Conservation (phyloP, 92 coral and sea anemone genomes). For the Muricea muricata region DNA sequence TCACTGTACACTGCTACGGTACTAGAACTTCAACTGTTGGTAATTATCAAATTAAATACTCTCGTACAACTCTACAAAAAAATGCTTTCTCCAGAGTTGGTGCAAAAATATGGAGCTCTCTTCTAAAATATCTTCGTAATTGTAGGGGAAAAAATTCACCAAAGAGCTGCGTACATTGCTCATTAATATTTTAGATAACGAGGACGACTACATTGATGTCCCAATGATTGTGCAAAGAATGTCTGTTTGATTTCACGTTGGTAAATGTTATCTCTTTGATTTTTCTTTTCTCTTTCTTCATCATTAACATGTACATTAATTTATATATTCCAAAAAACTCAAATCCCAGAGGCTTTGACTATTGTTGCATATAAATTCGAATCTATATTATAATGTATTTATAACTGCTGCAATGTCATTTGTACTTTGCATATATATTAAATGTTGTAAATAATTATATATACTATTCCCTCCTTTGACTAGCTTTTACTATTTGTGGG, state of each 20-base stretch:
- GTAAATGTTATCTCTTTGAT: too few species aligned
- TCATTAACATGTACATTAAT: too few species aligned
- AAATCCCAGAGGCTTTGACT: too few species aligned
- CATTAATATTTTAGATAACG: background rate
- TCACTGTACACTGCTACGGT: slow-evolving; percentile 47
- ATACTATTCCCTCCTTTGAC: too few species aligned
- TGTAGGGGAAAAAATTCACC: slow-evolving; percentile 39
- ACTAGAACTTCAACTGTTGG: slow-evolving; percentile 60
- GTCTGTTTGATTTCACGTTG: background rate
- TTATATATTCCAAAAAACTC: too few species aligned
- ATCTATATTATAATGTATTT: too few species aligned
- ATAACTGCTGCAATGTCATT: too few species aligned
- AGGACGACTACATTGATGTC: background rate
- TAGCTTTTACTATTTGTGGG: too few species aligned
- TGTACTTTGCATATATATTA: too few species aligned
- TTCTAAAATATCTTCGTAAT: slow-evolving; percentile 44
- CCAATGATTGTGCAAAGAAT: background rate
- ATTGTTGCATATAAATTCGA: too few species aligned
- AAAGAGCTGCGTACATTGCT: background rate
- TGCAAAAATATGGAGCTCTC: slow-evolving; percentile 57
- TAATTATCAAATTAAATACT: slow-evolving; percentile 34
- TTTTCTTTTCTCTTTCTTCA: too few species aligned
- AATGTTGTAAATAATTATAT: too few species aligned
- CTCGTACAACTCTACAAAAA: slow-evolving; percentile 32
- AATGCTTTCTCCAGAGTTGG: slow-evolving; percentile 44